Evolutionary conservation across 2,888 invertebrate species (phyloP), one percentile per base, ranked within the genome.

Genomic region (Choreutis nemorana): DNA sequence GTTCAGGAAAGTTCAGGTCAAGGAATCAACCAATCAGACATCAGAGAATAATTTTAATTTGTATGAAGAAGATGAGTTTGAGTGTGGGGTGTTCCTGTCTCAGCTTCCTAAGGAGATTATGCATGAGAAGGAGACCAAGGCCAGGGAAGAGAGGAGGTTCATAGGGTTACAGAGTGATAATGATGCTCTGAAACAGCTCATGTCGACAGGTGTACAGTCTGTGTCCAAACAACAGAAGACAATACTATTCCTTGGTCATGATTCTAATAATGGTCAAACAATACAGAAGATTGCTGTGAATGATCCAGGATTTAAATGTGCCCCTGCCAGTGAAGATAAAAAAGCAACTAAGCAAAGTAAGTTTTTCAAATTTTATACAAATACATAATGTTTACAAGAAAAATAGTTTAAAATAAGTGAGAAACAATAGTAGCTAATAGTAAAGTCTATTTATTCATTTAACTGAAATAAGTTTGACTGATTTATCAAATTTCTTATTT

Each of bases 201-300:
- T 77, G 72, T 70, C 75, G 1, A 40, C 62, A 0, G 62, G 64
- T 9, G 63, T 67, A 11, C 67, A 72, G 39, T 56, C 64, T 0
- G 35, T 51, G 18, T 57, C 66, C 0, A 65, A 68, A 33, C 72
- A 71, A 33, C 50, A 60, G 31, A 72, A 67, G 44, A 72, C 73
- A 2, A 75, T 78, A 30, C 26, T 75, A 34, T 75, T 64, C 30
- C 39, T 68, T 3, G 77, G 72, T 0, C 54, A 62, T 20, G 58
- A 70, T 23, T 59, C 64, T 0, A 49, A 58, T n/a, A 51, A 45
- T 0, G 73, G 71, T 0, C 65, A 67, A 40, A 75, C 75, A 0
- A 58, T 75, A n/a, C 73, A 77, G 45, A 72, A 68, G 36, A 75
- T 77, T 33, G 50, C 63, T 2, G 55, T 66, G 14, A 57, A 61